Evolutionary conservation across 2,113 vertebrate genomes (phyloP), one percentile per base, ranked within the genome.

Genomic region (Lethenteron reissneri): DNA sequence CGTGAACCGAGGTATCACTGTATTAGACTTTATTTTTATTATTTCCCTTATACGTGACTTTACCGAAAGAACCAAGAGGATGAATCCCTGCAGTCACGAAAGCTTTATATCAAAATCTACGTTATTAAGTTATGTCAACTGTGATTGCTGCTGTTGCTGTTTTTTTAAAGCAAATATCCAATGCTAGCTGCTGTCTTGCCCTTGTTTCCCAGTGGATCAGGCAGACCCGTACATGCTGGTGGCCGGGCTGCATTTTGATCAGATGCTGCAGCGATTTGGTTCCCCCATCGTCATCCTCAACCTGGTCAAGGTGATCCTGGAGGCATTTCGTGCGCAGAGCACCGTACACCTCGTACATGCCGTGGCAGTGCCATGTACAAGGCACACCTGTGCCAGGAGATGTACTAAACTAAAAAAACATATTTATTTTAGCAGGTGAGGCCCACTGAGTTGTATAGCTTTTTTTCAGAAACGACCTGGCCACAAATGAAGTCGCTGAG

Each of bases 231-330:
- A 87, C 14, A 87, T 92, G 2, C 85, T 88, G 1, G 83, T 90
- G 69, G 90, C 92, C 25, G 90, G 83, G 41, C 88, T 94, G 76
- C 94, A 99, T 77, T 99, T 99, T 75, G 92, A 96, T 79, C 92
- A 99, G 83, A 99, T 99, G 94, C 81, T 97, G 69, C 89, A 96
- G 81, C 84, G 94, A 59, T 99, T 99, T 75, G 94, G 94, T 19
- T 95, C 94, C 2, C 94, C 94, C 1, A 88, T 99, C 76, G 95
- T 99, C 75, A 96, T 99, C 80, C 76, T 99, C 78, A 99, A 99
- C 79, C 85, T 99, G 17, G 94, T 99, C 57, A 99, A 99, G 92
- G 94, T 99, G 83, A 60, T 71, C 1, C 10, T n/a, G 15, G n/a
- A 9, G 21, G 62, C 62, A 11, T 68, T 68, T 68, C 10, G 15